Evolutionary conservation across 1,140 invertebrate genomes (phyloP).

Genomic region (Stegodyphus mimosarum): DNA sequence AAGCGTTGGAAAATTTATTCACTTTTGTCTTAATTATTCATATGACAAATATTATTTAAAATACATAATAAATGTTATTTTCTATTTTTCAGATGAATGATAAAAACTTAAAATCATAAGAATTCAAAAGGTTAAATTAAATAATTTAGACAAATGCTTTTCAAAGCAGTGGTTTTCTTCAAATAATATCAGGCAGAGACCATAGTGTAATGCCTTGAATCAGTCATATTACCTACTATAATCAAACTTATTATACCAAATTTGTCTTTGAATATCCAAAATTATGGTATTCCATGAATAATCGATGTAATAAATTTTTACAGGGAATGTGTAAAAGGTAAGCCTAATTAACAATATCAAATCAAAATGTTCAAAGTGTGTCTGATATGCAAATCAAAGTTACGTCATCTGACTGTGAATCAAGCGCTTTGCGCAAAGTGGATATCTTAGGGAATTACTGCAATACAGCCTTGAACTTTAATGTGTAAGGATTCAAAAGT

Average conservation of each 20-base stretch:
- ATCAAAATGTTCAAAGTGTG: neutral
- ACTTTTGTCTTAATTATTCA: too few relatives aligned
- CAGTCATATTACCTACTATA: neutral
- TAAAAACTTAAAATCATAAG: too few relatives aligned
- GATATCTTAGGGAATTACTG: slow-evolving; percentile 2
- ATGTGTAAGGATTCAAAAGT: neutral
- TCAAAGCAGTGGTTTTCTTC: too few relatives aligned
- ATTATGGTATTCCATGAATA: neutral
- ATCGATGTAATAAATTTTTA: neutral
- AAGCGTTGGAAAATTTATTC: too few relatives aligned
- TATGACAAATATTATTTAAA: too few relatives aligned
- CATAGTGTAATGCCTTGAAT: too few relatives aligned
- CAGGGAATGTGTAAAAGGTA: neutral
- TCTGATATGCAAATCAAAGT: neutral
- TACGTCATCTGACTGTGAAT: neutral
- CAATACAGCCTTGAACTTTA: neutral
- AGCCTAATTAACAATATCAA: slow-evolving; percentile 9
- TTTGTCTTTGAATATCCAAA: neutral
- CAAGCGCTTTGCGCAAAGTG: neutral
- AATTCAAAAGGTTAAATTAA: too few relatives aligned
- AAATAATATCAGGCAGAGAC: too few relatives aligned
- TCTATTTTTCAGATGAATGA: too few relatives aligned
- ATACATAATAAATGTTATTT: too few relatives aligned
- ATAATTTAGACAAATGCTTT: too few relatives aligned
- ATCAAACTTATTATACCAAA: neutral